Percentiles rank a stretch among this genome's conserved stretches.
These are phyloP conservation scores for Sphaerophoria rueppellii DNA, from an alignment of 2,888 invertebrate species.

Conservation along the genomic window DNA sequence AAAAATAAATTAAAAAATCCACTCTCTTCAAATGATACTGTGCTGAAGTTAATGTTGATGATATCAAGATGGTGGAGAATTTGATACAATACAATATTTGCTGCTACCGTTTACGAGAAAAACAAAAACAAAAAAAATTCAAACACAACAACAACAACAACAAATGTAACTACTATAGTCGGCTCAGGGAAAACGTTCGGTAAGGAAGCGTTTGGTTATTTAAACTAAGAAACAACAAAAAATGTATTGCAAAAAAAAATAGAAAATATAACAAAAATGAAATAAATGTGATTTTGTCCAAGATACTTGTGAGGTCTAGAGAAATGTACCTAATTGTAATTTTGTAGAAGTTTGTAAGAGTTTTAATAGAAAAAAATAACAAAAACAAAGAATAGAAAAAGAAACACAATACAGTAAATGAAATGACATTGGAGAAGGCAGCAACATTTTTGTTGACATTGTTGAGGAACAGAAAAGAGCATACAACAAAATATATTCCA, in stretches of 20 bases:
- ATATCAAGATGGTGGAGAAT: conserved; percentile 45
- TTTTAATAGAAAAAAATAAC: conserved; percentile 12
- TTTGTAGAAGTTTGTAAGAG: conserved; percentile 71
- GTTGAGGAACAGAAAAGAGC: conserved; percentile 66
- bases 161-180: conserved; percentile 71
- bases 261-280: conserved; percentile 37
- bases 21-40: conserved; percentile 26
- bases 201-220: conserved; percentile 71
- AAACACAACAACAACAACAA: conserved; percentile 41
- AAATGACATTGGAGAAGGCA: conserved; percentile 58
- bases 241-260: conserved; percentile 19
- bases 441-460: conserved; percentile 61
- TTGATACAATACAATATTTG: conserved; percentile 73
- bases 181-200: conserved; percentile 74
- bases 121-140: conserved; percentile 5
- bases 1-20: conserved; percentile 63
- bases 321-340: conserved; percentile 73
- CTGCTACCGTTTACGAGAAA: conserved; percentile 71
- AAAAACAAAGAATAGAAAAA: conserved; percentile 29
- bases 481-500: conserved; percentile 18
- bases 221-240: conserved; percentile 65
- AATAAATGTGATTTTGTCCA: conserved; percentile 73
- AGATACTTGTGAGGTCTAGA: conserved; percentile 71
- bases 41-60: not conserved
- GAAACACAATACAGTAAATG: conserved; percentile 36